phyloP scores from a whole-genome alignment of 2,888 invertebrate genomes.

The Trichogramma evanescens region DNA sequence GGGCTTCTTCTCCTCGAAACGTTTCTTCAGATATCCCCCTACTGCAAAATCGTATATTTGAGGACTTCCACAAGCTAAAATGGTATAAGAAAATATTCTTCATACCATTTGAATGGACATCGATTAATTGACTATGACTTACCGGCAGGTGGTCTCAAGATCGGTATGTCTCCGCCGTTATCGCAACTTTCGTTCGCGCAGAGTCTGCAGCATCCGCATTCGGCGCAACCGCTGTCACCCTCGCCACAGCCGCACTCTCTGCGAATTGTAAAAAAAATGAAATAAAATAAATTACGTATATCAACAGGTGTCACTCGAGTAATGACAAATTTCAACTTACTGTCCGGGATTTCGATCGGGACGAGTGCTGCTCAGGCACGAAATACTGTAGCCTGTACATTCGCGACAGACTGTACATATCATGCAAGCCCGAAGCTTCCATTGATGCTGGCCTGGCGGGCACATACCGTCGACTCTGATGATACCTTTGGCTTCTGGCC shows the following conservation, averaged over 20 bases:
- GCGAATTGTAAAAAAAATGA: conserved; percentile 16
- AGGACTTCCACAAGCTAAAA: conserved; percentile 43
- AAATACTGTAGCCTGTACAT: conserved; percentile 87
- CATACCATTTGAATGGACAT: not conserved
- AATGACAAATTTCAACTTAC: conserved; percentile 25
- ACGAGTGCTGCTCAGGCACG: conserved; percentile 69
- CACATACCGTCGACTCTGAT: conserved; percentile 49
- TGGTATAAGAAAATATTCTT: not conserved
- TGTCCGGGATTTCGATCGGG: conserved; percentile 61
- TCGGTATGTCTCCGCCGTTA: conserved; percentile 41
- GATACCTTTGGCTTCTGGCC: conserved; percentile 51
- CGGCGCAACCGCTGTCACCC: conserved; percentile 88
- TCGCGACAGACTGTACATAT: conserved; percentile 86
- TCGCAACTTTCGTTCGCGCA: conserved; percentile 70
- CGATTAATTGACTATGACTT: not conserved
- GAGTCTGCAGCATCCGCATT: conserved; percentile 85
- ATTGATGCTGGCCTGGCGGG: conserved; percentile 66
- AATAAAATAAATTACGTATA: not conserved
- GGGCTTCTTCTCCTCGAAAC: conserved; percentile 54
- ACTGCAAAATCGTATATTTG: conserved; percentile 42
- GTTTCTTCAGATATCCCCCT: conserved; percentile 55
- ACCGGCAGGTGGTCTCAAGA: conserved; percentile 45
- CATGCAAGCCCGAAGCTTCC: conserved; percentile 77
- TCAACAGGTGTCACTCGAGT: not conserved
- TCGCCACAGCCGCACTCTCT: conserved; percentile 93